These are phyloP conservation scores for Linurgus olivaceus DNA, from an alignment of 2,797 vertebrate species.

Conservation along the genomic window DNA sequence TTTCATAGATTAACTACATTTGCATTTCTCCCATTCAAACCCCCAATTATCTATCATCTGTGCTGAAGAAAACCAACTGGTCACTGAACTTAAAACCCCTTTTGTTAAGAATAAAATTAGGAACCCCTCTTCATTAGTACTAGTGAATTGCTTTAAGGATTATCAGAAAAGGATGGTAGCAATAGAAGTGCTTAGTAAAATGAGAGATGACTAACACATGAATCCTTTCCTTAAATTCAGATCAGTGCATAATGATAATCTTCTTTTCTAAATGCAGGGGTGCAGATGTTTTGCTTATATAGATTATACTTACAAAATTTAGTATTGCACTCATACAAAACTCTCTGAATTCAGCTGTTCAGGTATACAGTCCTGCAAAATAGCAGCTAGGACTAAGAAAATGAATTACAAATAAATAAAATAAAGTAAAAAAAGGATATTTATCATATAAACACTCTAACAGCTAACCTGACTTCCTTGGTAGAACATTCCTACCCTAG, in stretches of 20 bases:
- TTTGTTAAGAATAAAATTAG: constrained; percentile 28
- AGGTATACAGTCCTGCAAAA: not conserved
- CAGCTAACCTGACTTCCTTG: not conserved
- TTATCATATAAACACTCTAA: not conserved
- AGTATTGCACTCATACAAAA: not conserved
- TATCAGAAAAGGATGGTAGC: constrained; percentile 10
- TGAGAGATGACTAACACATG: not conserved
- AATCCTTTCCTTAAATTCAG: constrained; percentile 21
- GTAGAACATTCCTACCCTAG: constrained; percentile 11
- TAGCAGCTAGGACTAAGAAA: not conserved
- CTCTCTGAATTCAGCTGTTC: not conserved
- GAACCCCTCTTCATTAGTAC: constrained; percentile 5
- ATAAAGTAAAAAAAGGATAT: not conserved
- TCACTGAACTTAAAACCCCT: constrained; percentile 29
- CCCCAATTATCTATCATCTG: constrained; percentile 14
- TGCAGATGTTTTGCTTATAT: not conserved
- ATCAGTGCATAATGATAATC: not conserved
- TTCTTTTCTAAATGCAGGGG: not conserved
- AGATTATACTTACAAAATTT: not conserved
- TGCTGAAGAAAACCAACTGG: not conserved
- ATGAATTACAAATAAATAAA: not conserved
- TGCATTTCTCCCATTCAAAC: constrained; percentile 31
- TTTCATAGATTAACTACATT: constrained; percentile 1
- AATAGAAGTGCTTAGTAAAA: not conserved
- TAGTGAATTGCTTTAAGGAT: constrained; percentile 18